Percentiles rank a stretch among this genome's conserved stretches.
Evolutionary conservation across 1,140 invertebrate species (phyloP).

Genomic region (Megathymus violae): DNA sequence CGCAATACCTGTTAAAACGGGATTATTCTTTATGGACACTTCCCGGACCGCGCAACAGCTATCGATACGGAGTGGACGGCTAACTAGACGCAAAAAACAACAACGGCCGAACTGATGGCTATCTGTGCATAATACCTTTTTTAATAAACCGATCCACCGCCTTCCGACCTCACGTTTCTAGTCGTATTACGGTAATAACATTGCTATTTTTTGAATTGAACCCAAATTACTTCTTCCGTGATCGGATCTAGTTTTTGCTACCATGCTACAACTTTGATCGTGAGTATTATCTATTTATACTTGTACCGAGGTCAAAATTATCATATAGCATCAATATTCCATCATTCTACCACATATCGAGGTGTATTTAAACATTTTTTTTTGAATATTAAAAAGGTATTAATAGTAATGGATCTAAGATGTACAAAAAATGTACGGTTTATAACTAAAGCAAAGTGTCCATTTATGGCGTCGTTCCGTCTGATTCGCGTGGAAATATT

Average conservation of each 20-base stretch:
- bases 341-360: no score
- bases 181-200: slow-evolving; percentile 9
- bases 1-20: slow-evolving; percentile 59
- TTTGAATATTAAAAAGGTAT: no score
- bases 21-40: slow-evolving; percentile 52
- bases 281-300: neutral
- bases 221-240: slow-evolving; percentile 8
- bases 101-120: slow-evolving; percentile 6
- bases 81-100: slow-evolving; percentile 44
- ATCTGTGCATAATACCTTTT: slow-evolving; percentile 15
- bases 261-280: neutral
- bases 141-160: slow-evolving; percentile 1
- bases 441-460: slow-evolving; percentile 38
- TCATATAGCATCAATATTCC: no score
- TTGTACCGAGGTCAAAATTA: slow-evolving; percentile 8
- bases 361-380: no score
- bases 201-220: slow-evolving; percentile 10
- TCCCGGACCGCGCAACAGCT: slow-evolving; percentile 33
- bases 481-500: slow-evolving; percentile 63
- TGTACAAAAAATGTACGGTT: slow-evolving; percentile 24
- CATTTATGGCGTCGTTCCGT: slow-evolving; percentile 43
- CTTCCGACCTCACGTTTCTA: slow-evolving; percentile 6
- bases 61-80: slow-evolving; percentile 42
- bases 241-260: slow-evolving; percentile 4
- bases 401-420: no score